These are phyloP conservation scores for Lucilia cuprina DNA, from an alignment of 1,140 invertebrate genomes.

Conservation along the genomic window DNA sequence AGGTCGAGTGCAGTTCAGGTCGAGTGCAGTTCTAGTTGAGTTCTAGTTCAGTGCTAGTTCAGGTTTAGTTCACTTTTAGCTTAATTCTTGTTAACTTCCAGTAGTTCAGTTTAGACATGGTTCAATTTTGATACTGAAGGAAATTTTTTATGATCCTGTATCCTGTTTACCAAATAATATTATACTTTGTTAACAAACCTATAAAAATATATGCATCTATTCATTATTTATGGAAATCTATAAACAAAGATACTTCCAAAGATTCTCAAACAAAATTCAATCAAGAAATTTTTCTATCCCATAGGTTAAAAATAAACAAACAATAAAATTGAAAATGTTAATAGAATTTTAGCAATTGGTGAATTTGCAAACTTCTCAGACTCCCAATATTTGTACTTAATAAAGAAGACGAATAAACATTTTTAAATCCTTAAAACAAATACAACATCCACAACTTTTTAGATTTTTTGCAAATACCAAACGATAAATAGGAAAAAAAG, in stretches of 20 bases:
- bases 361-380: constrained; percentile 5
- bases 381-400: neutral
- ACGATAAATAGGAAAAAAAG: neutral
- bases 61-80: too few species aligned
- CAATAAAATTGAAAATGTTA: neutral
- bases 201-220: neutral
- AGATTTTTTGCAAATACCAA: neutral
- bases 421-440: constrained; percentile 40
- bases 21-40: too few species aligned
- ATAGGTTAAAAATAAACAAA: neutral
- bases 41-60: too few species aligned
- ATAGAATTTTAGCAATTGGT: neutral
- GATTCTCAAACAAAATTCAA: neutral
- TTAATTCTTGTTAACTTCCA: too few species aligned
- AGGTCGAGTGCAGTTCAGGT: too few species aligned
- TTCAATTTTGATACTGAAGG: too few species aligned
- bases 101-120: too few species aligned
- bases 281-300: neutral
- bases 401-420: constrained; percentile 19
- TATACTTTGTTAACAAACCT: too few species aligned
- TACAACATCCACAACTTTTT: neutral
- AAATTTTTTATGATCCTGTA: too few species aligned
- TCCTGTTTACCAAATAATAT: too few species aligned
- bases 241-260: too few species aligned
- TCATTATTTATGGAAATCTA: constrained; percentile 8